These are phyloP conservation scores for Acronicta leporina DNA, from an alignment of 2,888 invertebrate species.

Conservation along the genomic window DNA sequence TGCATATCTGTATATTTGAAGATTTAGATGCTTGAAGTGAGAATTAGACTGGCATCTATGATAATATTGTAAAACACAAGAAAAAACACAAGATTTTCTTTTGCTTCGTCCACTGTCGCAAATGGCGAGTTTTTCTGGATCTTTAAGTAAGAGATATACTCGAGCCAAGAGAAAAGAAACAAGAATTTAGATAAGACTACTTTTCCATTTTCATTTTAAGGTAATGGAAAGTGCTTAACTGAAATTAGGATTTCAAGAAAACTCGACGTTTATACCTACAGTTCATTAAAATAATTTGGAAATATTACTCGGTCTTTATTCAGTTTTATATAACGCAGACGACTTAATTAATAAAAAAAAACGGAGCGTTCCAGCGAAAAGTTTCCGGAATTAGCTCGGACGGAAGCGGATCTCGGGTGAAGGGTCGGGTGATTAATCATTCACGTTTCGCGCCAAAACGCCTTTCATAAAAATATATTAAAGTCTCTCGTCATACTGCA, in stretches of 20 bases:
- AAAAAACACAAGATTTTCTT: slow-evolving; percentile 1
- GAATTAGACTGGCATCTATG: neutral
- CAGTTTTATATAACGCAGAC: slow-evolving; percentile 61
- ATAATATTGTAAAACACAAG: too few relatives aligned
- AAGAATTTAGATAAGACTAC: slow-evolving; percentile 23
- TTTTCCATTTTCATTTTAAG: slow-evolving; percentile 21
- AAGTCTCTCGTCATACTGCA: slow-evolving; percentile 77
- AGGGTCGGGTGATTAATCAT: slow-evolving; percentile 84
- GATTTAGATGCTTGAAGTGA: neutral
- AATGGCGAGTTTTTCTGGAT: slow-evolving; percentile 13
- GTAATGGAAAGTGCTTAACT: slow-evolving; percentile 44
- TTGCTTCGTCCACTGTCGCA: slow-evolving; percentile 4
- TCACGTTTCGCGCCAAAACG: slow-evolving; percentile 77
- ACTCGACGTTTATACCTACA: slow-evolving; percentile 39
- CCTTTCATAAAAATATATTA: slow-evolving; percentile 85
- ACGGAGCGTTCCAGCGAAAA: slow-evolving; percentile 58
- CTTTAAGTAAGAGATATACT: slow-evolving; percentile 26
- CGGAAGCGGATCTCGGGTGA: slow-evolving; percentile 73
- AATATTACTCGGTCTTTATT: slow-evolving; percentile 47
- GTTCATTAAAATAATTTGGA: slow-evolving; percentile 50
- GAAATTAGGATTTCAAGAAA: slow-evolving; percentile 45
- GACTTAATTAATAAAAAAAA: slow-evolving; percentile 74
- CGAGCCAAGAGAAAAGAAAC: slow-evolving; percentile 22
- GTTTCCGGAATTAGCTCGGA: slow-evolving; percentile 73
- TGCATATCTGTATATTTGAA: neutral